Conservation (phyloP, 2,797 vertebrate genomes). For the Poeciliopsis gracilis region DNA sequence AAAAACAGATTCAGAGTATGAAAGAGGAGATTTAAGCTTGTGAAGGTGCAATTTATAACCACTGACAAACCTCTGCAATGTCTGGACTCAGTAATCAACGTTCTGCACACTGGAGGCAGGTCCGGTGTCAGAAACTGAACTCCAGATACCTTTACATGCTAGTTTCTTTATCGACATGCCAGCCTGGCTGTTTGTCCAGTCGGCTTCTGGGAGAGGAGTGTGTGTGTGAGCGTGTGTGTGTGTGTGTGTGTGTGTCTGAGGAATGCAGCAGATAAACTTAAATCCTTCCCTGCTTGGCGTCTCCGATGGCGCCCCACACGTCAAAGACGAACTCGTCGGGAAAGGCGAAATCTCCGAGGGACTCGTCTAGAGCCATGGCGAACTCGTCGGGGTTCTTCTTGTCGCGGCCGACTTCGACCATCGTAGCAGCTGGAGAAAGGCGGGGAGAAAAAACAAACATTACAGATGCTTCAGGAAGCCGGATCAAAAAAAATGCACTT, state of each 20-base stretch:
- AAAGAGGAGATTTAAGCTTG: conserved; percentile 26
- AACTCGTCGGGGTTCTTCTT: conserved; percentile 96
- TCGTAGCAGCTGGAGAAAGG: conserved; percentile 86
- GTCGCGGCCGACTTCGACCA: conserved; percentile 96
- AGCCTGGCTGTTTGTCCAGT: conserved; percentile 46
- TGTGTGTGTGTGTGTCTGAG: not conserved
- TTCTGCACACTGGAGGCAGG: conserved; percentile 15
- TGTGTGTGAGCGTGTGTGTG: not conserved
- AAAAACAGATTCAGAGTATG: conserved; percentile 45
- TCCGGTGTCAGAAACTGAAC: conserved; percentile 20
- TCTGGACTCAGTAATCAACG: conserved; percentile 38
- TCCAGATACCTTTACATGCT: conserved; percentile 9
- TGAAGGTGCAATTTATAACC: conserved; percentile 45
- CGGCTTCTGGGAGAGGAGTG: conserved; percentile 19
- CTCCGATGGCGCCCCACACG: conserved; percentile 95
- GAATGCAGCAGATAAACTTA: conserved; percentile 57
- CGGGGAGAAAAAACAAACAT: not conserved
- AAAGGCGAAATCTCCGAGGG: conserved; percentile 96
- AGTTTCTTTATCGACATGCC: conserved; percentile 10
- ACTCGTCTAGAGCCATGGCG: conserved; percentile 90
- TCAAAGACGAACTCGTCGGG: conserved; percentile 98
- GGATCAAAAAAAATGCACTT: not conserved
- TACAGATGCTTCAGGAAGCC: not conserved
- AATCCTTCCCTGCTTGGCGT: conserved; percentile 88
- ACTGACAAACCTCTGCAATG: conserved; percentile 37